These are phyloP conservation scores for Drosophila siamana DNA, from an alignment of 2,888 invertebrate species.

Conservation along the genomic window DNA sequence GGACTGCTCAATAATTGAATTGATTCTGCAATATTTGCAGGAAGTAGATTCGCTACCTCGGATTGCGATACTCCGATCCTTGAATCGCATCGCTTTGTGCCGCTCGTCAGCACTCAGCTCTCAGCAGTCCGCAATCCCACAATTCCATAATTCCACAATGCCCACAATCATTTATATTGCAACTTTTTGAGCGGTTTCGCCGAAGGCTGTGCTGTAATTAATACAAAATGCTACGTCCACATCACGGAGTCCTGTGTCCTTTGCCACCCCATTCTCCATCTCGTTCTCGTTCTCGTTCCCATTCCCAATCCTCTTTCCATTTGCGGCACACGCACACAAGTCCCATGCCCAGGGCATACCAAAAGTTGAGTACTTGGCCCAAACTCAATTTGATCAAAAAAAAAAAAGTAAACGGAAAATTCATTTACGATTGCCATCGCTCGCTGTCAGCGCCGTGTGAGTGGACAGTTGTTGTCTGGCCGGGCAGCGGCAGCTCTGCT, in stretches of 20 bases:
- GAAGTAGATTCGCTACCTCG: background rate
- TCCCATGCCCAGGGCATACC: slow-evolving; percentile 59
- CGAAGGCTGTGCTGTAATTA: slow-evolving; percentile 74
- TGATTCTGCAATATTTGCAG: background rate
- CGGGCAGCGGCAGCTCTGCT: background rate
- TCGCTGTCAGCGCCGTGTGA: slow-evolving; percentile 55
- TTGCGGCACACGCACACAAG: slow-evolving; percentile 12
- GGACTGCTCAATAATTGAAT: background rate
- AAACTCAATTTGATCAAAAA: slow-evolving; percentile 72
- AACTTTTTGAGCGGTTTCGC: slow-evolving; percentile 68
- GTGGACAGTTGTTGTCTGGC: slow-evolving; percentile 68
- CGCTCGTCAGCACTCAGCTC: slow-evolving; percentile 43
- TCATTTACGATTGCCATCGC: slow-evolving; percentile 73
- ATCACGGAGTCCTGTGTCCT: slow-evolving; percentile 10
- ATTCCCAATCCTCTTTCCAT: too few relatives aligned
- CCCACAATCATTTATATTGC: slow-evolving; percentile 72
- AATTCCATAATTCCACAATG: slow-evolving; percentile 26
- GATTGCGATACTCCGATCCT: background rate
- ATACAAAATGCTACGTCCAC: slow-evolving; percentile 71
- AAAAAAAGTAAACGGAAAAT: slow-evolving; percentile 47
- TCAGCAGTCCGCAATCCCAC: slow-evolving; percentile 9
- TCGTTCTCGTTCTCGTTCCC: background rate
- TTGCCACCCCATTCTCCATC: background rate
- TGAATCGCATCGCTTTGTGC: background rate
- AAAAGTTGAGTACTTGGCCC: slow-evolving; percentile 77